These are phyloP conservation scores for Rhinogobio ventralis DNA, from an alignment of 2,797 vertebrate genomes.

Conservation along the genomic window DNA sequence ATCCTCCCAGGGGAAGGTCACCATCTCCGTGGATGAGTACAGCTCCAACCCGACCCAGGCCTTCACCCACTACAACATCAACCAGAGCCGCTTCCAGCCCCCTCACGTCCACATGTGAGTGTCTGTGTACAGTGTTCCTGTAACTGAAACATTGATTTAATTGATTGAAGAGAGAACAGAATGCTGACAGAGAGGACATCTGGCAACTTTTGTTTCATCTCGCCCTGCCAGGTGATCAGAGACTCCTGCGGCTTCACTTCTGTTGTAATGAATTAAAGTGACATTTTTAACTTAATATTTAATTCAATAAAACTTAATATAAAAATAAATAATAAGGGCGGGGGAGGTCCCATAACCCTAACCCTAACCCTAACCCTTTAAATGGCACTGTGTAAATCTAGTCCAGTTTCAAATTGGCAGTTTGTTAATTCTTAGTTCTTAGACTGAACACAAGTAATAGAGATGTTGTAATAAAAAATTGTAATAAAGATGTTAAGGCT, in stretches of 20 bases:
- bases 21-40: slow-evolving; percentile 89
- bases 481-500: slow-evolving; percentile 47
- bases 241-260: slow-evolving; percentile 35
- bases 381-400: slow-evolving; percentile 10
- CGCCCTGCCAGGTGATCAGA: slow-evolving; percentile 44
- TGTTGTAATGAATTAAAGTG: slow-evolving; percentile 41
- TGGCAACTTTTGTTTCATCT: slow-evolving; percentile 54
- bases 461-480: too few relatives aligned
- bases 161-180: slow-evolving; percentile 51
- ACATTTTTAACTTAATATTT: slow-evolving; percentile 30
- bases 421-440: background rate
- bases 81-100: slow-evolving; percentile 91
- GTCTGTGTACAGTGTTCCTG: slow-evolving; percentile 36
- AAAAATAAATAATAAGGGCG: too few relatives aligned
- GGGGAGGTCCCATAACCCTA: too few relatives aligned
- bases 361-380: too few relatives aligned
- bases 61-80: slow-evolving; percentile 92
- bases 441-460: too few relatives aligned
- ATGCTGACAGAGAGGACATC: slow-evolving; percentile 52
- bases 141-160: slow-evolving; percentile 41
- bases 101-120: slow-evolving; percentile 93
- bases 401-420: background rate
- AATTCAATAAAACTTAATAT: too few relatives aligned
- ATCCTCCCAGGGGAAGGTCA: slow-evolving; percentile 89
- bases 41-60: slow-evolving; percentile 91